These are phyloP conservation scores for Lissonota sp. DNA, from an alignment of 2,888 invertebrate genomes.

Conservation along the genomic window DNA sequence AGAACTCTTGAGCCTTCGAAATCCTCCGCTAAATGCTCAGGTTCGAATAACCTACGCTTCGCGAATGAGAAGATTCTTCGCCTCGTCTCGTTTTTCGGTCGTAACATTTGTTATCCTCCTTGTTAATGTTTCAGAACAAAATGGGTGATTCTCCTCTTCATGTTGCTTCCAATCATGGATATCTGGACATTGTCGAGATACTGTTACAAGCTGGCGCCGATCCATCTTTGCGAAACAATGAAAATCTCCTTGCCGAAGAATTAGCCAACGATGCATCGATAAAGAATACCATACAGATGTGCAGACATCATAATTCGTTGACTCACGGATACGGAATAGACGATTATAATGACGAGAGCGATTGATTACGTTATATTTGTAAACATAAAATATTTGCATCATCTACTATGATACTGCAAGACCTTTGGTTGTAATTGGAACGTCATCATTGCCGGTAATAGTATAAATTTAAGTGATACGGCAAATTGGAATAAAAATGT, in stretches of 20 bases:
- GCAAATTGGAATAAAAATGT: no score
- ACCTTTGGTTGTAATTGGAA: no score
- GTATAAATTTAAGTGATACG: no score
- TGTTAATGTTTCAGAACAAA: slow-evolving; percentile 85
- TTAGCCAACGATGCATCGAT: slow-evolving; percentile 84
- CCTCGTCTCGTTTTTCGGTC: neutral
- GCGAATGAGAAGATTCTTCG: neutral
- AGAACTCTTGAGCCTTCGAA: slow-evolving; percentile 83
- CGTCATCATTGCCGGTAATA: no score
- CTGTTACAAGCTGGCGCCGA: slow-evolving; percentile 85
- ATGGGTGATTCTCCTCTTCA: slow-evolving; percentile 88
- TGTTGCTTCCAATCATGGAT: slow-evolving; percentile 87
- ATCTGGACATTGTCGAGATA: slow-evolving; percentile 85
- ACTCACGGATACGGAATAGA: slow-evolving; percentile 78
- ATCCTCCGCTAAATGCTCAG: slow-evolving; percentile 81
- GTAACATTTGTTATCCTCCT: neutral
- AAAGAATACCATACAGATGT: slow-evolving; percentile 80
- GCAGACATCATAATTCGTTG: slow-evolving; percentile 67
- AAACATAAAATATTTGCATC: neutral
- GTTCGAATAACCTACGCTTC: slow-evolving; percentile 64
- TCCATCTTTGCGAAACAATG: slow-evolving; percentile 85
- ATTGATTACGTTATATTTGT: slow-evolving; percentile 71
- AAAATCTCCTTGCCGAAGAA: slow-evolving; percentile 85
- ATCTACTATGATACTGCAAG: neutral
- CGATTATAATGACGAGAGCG: slow-evolving; percentile 83